Evolutionary conservation across 2,113 vertebrate genomes (phyloP), one percentile per base, ranked within the genome.

Genomic region (Indicator indicator): DNA sequence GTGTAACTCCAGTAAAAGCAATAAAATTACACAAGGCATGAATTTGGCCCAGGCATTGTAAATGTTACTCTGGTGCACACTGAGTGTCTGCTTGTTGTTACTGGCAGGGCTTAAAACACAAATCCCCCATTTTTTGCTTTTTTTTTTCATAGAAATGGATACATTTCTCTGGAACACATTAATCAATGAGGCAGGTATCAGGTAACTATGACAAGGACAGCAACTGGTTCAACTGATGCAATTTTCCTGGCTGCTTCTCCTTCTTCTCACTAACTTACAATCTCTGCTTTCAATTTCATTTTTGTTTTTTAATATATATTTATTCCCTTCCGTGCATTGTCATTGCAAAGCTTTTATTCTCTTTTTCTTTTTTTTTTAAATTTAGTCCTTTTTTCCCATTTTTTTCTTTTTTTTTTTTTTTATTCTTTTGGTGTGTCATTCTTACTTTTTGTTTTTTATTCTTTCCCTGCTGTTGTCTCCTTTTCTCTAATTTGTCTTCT

Each of bases 401-500:
- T 48, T 48, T 87, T 60, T 63, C 62, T n/a, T 64, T 68, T 9
- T 3, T 17, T 38, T 64, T 16, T 21, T 14, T 46, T 33, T 17
- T 33, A 15, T 26, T 40, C 9, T 18, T 28, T 54, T 55, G 11
- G 12, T 24, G 42, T 24, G 11, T 13, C 50, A 48, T 48, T 48
- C 17, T 48, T 48, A 15, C 9, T 48, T 48, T 38, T 9, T 15
- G 30, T 32, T 44, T 48, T 17, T 30, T 12, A 3, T 16, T 38
- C 12, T 33, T 14, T 4, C 21, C 60, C 44, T 50, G 17, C 84
- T 91, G 74, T 92, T 93, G 84, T 94, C 93, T 95, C 75, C 84
- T 96, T 96, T 93, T 97, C 91, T 90, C 93, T 93, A 95, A 93
- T 97, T 97, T 97, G 95, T 98, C 95, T 97, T 96, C 94, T 89